phyloP scores from a whole-genome alignment of 2,113 vertebrate genomes.

The Arothron firmamentum region DNA sequence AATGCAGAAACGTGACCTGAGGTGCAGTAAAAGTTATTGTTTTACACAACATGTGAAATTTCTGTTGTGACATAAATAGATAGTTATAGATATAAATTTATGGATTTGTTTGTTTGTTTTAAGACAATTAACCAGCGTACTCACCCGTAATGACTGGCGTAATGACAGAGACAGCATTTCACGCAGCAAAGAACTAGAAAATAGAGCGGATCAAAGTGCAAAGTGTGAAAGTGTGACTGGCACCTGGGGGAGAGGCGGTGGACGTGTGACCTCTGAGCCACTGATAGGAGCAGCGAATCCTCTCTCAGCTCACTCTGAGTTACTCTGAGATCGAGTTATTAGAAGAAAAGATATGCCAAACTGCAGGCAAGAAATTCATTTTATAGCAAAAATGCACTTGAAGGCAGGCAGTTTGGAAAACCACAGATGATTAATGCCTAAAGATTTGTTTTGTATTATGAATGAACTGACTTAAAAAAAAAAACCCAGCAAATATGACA shows the following conservation, averaged over 20 bases:
- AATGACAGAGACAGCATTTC: conserved; percentile 47
- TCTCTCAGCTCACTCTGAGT: conserved; percentile 8
- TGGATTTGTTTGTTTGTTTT: background rate
- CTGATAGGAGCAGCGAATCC: conserved; percentile 34
- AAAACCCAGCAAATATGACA: background rate
- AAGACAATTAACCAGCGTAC: conserved; percentile 15
- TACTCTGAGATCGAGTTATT: conserved; percentile 21
- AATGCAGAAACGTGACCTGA: background rate
- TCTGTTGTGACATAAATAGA: background rate
- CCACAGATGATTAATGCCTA: conserved; percentile 1
- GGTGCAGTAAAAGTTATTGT: conserved; percentile 4
- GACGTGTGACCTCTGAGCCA: conserved; percentile 27
- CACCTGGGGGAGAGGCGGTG: conserved; percentile 12
- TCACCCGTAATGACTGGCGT: conserved; percentile 41
- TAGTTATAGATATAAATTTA: background rate
- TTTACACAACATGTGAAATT: too few species aligned
- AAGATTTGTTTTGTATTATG: conserved; percentile 9
- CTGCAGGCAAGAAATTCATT: background rate
- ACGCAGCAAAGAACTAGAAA: conserved; percentile 18
- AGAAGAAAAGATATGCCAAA: background rate
- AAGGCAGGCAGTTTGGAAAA: conserved; percentile 10
- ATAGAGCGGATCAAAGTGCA: conserved; percentile 34
- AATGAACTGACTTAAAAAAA: background rate
- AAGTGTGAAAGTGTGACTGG: conserved; percentile 36
- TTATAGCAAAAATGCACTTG: background rate